phyloP scores from a whole-genome alignment of 2,113 vertebrate genomes.

The Chlorodrepanis virens region DNA sequence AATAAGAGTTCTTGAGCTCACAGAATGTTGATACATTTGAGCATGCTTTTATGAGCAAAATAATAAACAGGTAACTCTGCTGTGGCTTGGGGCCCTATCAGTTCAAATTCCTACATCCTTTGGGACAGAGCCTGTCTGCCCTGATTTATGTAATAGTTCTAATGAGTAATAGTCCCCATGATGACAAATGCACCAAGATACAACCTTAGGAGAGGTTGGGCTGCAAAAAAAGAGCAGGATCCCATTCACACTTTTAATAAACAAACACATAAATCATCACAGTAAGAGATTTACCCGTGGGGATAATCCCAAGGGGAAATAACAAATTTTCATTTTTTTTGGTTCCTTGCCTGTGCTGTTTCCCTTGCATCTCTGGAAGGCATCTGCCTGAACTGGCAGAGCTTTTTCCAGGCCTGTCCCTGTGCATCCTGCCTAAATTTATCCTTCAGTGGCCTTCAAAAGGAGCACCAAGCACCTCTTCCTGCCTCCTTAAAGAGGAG shows the following conservation, averaged over 20 bases:
- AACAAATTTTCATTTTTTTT: neutral
- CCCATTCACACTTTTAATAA: neutral
- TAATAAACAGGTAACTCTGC: constrained; percentile 1
- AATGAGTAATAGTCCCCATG: neutral
- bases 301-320: neutral
- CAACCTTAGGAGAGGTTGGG: neutral
- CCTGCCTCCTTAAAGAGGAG: neutral
- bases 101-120: neutral
- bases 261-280: neutral
- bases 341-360: neutral
- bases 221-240: neutral
- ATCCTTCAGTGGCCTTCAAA: neutral
- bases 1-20: neutral
- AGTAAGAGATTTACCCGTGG: neutral
- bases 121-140: neutral
- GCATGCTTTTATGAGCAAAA: neutral
- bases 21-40: neutral
- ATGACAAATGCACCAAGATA: neutral
- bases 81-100: neutral
- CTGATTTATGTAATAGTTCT: neutral
- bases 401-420: neutral
- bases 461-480: neutral
- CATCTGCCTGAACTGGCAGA: neutral
- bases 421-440: neutral
- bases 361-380: neutral